These are phyloP conservation scores for Acanthurus tractus DNA, from an alignment of 2,797 vertebrate species.

Conservation along the genomic window DNA sequence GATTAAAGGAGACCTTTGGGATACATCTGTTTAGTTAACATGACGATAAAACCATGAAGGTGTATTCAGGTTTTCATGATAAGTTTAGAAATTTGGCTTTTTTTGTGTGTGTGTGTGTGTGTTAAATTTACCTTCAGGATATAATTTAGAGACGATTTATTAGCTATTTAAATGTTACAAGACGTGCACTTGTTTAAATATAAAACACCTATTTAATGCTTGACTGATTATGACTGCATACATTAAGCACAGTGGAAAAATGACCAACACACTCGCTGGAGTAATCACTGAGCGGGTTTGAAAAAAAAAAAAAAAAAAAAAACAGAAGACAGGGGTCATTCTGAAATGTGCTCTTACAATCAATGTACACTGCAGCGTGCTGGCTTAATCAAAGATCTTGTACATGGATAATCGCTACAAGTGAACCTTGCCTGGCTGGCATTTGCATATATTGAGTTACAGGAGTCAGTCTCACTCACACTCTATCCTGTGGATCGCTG, in stretches of 20 bases:
- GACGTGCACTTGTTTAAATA: conserved; percentile 14
- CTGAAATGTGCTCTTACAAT: conserved; percentile 70
- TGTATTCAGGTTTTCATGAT: conserved; percentile 23
- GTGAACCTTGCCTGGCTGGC: conserved; percentile 70
- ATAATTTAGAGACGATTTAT: conserved; percentile 14
- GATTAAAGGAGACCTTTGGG: conserved; percentile 44
- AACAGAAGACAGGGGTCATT: conserved; percentile 65
- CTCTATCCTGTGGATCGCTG: conserved; percentile 55
- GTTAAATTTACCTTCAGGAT: neutral
- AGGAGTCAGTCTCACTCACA: conserved; percentile 74
- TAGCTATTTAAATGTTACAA: conserved; percentile 36
- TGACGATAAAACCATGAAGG: conserved; percentile 40
- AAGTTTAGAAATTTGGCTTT: conserved; percentile 10
- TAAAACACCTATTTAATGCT: conserved; percentile 40
- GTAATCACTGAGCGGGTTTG: conserved; percentile 57
- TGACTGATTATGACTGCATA: conserved; percentile 46
- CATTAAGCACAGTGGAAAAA: conserved; percentile 35
- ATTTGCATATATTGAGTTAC: conserved; percentile 85
- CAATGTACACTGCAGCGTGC: conserved; percentile 69
- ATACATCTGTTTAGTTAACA: conserved; percentile 31
- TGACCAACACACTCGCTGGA: conserved; percentile 33
- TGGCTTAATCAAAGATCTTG: conserved; percentile 82
- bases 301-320: conserved; percentile 51
- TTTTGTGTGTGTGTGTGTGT: neutral
- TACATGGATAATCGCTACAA: conserved; percentile 80